Conservation (phyloP, 2,113 vertebrate species). For the Danionella cerebrum region DNA sequence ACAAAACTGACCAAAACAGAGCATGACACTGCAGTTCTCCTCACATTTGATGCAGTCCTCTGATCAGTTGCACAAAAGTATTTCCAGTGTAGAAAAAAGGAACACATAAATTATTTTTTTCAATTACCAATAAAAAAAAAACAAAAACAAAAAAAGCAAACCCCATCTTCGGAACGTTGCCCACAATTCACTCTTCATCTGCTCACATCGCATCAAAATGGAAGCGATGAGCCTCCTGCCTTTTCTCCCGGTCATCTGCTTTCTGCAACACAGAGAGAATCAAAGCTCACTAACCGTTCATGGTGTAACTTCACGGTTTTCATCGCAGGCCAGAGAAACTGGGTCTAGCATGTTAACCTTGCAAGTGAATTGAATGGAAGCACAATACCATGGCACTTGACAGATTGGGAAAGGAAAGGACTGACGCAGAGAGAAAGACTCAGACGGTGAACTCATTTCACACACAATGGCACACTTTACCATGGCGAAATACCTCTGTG, state of each 20-base stretch:
- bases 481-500: constrained; percentile 25
- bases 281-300: neutral
- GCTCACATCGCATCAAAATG: constrained; percentile 98
- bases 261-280: constrained; percentile 75
- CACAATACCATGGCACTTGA: constrained; percentile 1
- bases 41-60: neutral
- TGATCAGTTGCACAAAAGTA: constrained; percentile 10
- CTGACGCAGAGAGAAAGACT: neutral
- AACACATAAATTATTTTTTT: constrained; percentile 4
- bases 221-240: constrained; percentile 96
- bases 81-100: neutral
- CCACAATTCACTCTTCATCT: constrained; percentile 16
- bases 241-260: constrained; percentile 95
- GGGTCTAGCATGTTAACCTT: neutral
- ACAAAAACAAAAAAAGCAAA: neutral
- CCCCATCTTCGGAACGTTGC: neutral
- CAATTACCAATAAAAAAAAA: no score
- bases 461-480: constrained; percentile 38
- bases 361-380: neutral
- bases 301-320: neutral
- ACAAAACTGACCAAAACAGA: no score
- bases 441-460: constrained; percentile 29
- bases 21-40: no score
- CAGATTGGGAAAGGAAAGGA: neutral
- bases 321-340: neutral